Conservation (phyloP, 1,140 invertebrate species). For the Trissolcus basalis region DNA sequence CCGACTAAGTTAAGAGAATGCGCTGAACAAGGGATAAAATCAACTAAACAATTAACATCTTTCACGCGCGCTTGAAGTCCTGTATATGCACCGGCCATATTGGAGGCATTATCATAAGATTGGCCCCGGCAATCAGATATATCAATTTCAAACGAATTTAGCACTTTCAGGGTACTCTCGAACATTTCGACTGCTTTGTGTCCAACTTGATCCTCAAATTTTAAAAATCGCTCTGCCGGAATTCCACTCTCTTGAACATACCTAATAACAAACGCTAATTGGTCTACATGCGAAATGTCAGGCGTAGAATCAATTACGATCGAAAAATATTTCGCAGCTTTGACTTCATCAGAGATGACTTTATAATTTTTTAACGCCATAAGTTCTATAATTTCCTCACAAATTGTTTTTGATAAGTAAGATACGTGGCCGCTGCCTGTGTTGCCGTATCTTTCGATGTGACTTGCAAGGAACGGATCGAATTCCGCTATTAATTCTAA, state of each 20-base stretch:
- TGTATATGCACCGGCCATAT: constrained; percentile 17
- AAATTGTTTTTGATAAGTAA: no score
- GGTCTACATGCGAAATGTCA: constrained; percentile 66
- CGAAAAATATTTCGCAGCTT: no score
- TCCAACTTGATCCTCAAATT: constrained; percentile 51
- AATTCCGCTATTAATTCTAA: constrained; percentile 67
- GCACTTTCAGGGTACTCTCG: constrained; percentile 11
- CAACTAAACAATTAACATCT: constrained; percentile 46
- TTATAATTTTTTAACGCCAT: no score
- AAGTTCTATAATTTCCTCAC: no score
- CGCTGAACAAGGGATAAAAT: constrained; percentile 58
- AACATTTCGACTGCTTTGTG: constrained; percentile 57
- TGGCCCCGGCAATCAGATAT: constrained; percentile 20
- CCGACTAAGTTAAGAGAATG: constrained; percentile 66
- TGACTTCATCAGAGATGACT: no score
- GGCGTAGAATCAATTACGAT: constrained; percentile 48
- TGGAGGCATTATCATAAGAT: constrained; percentile 28
- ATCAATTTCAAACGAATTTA: constrained; percentile 6
- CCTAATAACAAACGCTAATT: constrained; percentile 63
- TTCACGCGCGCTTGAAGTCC: constrained; percentile 24
- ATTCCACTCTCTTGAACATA: constrained; percentile 45
- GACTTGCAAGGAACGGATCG: constrained; percentile 66
- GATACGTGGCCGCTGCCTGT: constrained; percentile 32
- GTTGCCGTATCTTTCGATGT: constrained; percentile 63
- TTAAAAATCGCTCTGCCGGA: constrained; percentile 54